These are phyloP conservation scores for Drosophila anceps DNA, from an alignment of 2,888 invertebrate genomes.

Conservation along the genomic window DNA sequence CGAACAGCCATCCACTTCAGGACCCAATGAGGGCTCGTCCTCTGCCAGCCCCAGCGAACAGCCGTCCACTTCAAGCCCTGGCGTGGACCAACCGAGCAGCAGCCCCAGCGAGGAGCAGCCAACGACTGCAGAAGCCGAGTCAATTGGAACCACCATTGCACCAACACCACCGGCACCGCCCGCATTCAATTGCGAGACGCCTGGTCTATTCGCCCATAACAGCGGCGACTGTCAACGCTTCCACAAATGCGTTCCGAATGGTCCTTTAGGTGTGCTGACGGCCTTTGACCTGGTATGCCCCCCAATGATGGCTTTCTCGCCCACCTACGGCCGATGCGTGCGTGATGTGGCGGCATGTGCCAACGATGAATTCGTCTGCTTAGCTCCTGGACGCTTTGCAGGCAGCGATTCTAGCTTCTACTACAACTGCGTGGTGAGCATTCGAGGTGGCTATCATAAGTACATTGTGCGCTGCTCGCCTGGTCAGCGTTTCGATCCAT, in stretches of 20 bases:
- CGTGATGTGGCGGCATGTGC: conserved; percentile 69
- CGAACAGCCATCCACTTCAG: conserved; percentile 1
- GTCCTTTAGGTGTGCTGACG: conserved; percentile 31
- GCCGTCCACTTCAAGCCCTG: background rate
- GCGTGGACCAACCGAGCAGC: too few relatives aligned
- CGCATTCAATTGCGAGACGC: conserved; percentile 48
- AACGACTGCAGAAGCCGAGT: conserved; percentile 20
- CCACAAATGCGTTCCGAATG: conserved; percentile 59
- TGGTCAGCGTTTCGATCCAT: conserved; percentile 65
- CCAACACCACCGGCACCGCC: conserved; percentile 50
- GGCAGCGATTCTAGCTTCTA: conserved; percentile 68
- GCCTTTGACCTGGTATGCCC: conserved; percentile 56
- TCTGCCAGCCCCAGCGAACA: conserved; percentile 1
- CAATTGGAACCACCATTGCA: conserved; percentile 34
- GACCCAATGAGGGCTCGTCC: background rate
- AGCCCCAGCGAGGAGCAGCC: conserved; percentile 18
- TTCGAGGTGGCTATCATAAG: conserved; percentile 66
- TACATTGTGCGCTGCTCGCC: conserved; percentile 73
- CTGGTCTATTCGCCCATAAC: conserved; percentile 48
- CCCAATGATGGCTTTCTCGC: conserved; percentile 54
- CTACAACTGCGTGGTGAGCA: conserved; percentile 66
- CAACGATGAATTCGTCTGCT: conserved; percentile 56
- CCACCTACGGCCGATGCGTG: conserved; percentile 61
- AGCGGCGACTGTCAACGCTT: conserved; percentile 66
- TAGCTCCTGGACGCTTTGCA: conserved; percentile 53